These are phyloP conservation scores for Cardiocondyla obscurior DNA, from an alignment of 1,140 invertebrate genomes.

Conservation along the genomic window DNA sequence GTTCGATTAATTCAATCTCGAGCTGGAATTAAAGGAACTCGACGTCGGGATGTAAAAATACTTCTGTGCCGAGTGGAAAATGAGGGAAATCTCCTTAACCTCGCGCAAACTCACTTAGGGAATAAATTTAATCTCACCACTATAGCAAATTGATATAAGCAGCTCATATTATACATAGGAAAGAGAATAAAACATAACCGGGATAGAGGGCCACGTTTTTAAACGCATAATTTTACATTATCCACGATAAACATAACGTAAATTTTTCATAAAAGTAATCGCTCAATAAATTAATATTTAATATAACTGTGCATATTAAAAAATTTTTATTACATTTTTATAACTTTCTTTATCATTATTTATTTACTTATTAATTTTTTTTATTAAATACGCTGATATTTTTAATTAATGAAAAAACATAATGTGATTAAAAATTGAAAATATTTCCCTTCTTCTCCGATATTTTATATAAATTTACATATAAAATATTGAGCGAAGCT, in stretches of 20 bases:
- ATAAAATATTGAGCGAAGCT: too few relatives aligned
- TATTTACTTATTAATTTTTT: neutral
- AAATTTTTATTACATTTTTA: neutral
- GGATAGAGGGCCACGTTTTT: neutral
- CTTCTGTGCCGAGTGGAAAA: slow-evolving; percentile 33
- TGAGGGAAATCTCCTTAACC: slow-evolving; percentile 33
- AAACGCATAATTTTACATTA: neutral
- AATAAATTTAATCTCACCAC: slow-evolving; percentile 34
- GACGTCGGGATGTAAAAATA: slow-evolving; percentile 39
- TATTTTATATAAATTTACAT: neutral
- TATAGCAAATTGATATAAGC: neutral
- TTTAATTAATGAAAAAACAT: neutral
- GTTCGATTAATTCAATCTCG: slow-evolving; percentile 64
- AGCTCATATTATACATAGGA: neutral
- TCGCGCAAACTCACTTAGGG: slow-evolving; percentile 29
- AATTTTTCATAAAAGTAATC: neutral
- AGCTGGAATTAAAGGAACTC: slow-evolving; percentile 62
- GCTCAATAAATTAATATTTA: neutral
- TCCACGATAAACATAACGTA: neutral
- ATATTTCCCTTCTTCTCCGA: too few relatives aligned
- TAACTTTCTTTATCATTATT: neutral
- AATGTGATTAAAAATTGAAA: neutral
- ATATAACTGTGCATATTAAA: neutral
- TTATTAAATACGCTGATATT: neutral
- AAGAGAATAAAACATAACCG: neutral